phyloP scores from a whole-genome alignment of 2,888 invertebrate species.

The Megamerina dolium region DNA sequence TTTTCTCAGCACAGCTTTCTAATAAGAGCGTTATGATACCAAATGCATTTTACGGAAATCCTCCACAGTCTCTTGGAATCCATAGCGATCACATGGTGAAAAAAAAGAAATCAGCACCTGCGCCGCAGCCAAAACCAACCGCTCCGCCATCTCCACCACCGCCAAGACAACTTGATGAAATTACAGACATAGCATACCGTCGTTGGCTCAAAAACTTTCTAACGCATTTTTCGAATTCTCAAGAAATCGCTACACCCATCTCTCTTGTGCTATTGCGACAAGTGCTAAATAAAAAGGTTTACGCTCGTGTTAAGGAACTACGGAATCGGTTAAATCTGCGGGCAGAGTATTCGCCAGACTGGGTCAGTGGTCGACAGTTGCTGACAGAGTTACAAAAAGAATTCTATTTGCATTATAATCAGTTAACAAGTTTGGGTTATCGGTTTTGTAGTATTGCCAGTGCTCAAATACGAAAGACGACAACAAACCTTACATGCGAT shows the following conservation, averaged over 20 bases:
- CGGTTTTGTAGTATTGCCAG: constrained; percentile 28
- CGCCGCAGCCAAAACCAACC: background rate
- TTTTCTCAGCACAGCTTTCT: constrained; percentile 27
- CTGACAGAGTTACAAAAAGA: constrained; percentile 25
- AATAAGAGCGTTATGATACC: constrained; percentile 32
- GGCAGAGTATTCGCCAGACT: constrained; percentile 16
- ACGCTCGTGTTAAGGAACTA: constrained; percentile 25
- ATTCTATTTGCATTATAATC: constrained; percentile 20
- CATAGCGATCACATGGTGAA: too few relatives aligned
- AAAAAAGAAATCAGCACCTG: constrained; percentile 1
- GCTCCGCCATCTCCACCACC: background rate
- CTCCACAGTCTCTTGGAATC: too few relatives aligned
- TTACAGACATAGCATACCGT: too few relatives aligned
- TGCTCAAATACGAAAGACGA: constrained; percentile 20
- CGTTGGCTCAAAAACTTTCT: constrained; percentile 32
- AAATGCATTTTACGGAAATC: constrained; percentile 32
- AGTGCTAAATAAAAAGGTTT: constrained; percentile 27
- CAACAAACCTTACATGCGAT: constrained; percentile 26
- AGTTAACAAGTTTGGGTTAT: constrained; percentile 23
- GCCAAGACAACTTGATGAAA: too few relatives aligned
- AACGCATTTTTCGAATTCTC: constrained; percentile 27
- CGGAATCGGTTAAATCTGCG: constrained; percentile 23
- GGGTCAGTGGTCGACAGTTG: constrained; percentile 22
- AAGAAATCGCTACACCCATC: constrained; percentile 27
- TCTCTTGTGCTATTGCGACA: constrained; percentile 28